phyloP scores from a whole-genome alignment of 1,140 invertebrate species.

The Hestina assimilis region DNA sequence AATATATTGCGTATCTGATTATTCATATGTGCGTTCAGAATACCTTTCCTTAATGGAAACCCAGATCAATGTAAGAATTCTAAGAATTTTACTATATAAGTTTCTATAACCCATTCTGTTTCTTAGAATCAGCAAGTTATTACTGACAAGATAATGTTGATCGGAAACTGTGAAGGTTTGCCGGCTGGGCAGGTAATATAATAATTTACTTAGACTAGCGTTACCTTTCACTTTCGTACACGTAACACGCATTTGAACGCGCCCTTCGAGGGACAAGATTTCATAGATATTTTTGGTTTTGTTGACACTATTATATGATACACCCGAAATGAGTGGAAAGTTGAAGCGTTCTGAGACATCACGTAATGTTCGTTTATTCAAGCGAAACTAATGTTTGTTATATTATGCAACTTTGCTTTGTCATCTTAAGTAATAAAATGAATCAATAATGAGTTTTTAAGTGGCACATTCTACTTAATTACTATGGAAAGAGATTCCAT shows the following conservation, averaged over 20 bases:
- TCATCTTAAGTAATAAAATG: slow-evolving; percentile 11
- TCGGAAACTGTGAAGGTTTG: slow-evolving; percentile 35
- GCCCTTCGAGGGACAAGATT: slow-evolving; percentile 27
- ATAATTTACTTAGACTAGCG: slow-evolving; percentile 33
- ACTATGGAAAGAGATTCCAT: not conserved
- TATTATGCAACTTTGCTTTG: slow-evolving; percentile 21
- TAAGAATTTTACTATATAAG: slow-evolving; percentile 14
- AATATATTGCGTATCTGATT: not conserved
- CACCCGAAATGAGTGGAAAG: slow-evolving; percentile 30
- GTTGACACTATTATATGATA: slow-evolving; percentile 33
- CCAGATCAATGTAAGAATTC: slow-evolving; percentile 4
- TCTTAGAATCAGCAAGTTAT: slow-evolving; percentile 23
- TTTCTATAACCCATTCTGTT: slow-evolving; percentile 19
- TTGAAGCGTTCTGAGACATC: slow-evolving; percentile 24
- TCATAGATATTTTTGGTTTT: slow-evolving; percentile 28
- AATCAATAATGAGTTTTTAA: slow-evolving; percentile 25
- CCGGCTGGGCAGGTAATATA: slow-evolving; percentile 30
- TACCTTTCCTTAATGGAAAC: slow-evolving; percentile 5
- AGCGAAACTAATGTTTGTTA: slow-evolving; percentile 32
- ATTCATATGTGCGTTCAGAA: not conserved
- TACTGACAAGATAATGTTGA: slow-evolving; percentile 16
- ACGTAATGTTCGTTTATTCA: slow-evolving; percentile 31
- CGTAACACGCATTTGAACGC: slow-evolving; percentile 32
- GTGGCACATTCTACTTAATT: slow-evolving; percentile 5
- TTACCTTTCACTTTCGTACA: slow-evolving; percentile 42